A percentile compares a stretch with the other conserved stretches of the same genome.
phyloP scores from a whole-genome alignment of 2,888 invertebrate species.

The Tubulanus polymorphus region DNA sequence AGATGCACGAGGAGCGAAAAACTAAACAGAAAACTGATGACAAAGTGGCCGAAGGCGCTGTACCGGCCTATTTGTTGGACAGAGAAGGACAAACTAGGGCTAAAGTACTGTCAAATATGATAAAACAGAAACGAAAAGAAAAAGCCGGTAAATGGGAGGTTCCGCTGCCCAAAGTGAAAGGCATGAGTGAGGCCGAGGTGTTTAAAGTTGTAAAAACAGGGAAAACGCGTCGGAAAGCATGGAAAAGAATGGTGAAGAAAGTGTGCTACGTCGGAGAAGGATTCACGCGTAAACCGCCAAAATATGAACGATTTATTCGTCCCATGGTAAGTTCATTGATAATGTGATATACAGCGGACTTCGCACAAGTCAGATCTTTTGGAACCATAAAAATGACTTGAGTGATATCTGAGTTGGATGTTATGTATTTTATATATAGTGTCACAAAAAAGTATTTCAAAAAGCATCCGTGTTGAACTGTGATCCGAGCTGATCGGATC shows the following conservation, averaged over 20 bases:
- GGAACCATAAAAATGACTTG: no score
- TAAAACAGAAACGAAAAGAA: conserved; percentile 98
- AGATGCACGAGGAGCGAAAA: conserved; percentile 93
- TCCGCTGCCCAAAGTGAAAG: conserved; percentile 95
- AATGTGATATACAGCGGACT: no score
- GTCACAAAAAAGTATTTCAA: no score
- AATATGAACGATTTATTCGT: conserved; percentile 96
- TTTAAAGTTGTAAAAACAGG: conserved; percentile 89
- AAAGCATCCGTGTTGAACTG: no score
- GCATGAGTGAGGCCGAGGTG: conserved; percentile 94
- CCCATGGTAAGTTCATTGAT: conserved; percentile 78
- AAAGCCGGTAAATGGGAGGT: conserved; percentile 99
- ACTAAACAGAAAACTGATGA: conserved; percentile 72
- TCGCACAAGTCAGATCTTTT: no score
- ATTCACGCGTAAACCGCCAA: conserved; percentile 98
- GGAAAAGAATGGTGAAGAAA: conserved; percentile 99
- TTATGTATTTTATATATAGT: no score
- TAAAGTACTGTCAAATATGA: conserved; percentile 96
- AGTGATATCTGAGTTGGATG: no score
- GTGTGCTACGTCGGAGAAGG: conserved; percentile 96
- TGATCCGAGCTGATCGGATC: no score
- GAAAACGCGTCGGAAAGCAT: conserved; percentile 89
- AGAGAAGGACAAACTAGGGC: conserved; percentile 90
- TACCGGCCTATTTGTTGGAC: conserved; percentile 96
- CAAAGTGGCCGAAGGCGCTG: conserved; percentile 77